Evolutionary conservation across 2,888 invertebrate species (phyloP), one percentile per base, ranked within the genome.

Genomic region (Odontocolon sp.): DNA sequence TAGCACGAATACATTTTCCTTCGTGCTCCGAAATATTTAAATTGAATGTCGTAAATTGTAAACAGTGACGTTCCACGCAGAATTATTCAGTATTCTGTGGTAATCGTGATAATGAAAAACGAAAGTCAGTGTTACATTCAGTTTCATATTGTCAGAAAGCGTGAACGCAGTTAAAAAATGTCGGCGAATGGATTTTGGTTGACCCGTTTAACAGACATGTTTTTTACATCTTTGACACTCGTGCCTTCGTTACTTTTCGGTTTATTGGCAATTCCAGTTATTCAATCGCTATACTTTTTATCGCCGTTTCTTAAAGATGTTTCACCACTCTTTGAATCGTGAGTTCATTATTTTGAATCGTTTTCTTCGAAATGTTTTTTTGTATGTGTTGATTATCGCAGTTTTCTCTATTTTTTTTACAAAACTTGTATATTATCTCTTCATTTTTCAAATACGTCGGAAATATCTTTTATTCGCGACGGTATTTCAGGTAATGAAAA

Each of bases 231-330:
- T 18, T 70, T 90, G 26, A 87, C 88, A 2, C 82, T 90, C 3
- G 79, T 90, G 11, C 90, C 89, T 2, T 88, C 88, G 2, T 36
- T 89, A 2, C 79, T 90, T 9, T 81, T 90, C 54, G 85, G 85
- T 4, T 64, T 87, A 26, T 80, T 90, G n/a, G 83, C 83, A 4
- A 82, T 87, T 47, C 89, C 89, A 2, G 83, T 80, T 18, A 83
- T 88, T 16, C 86, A 88, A 57, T 87, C 88, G 5, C 79, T 90
- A 21, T 89, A 88, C 78, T 82, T 83, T 45, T 84, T 90, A 3
- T 85, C 87, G 42, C 88, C 88, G 14, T 87, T 87, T 61, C 87
- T 87, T 75, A 81, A 84, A 56, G 86, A 86, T 38, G 64, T 79
- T 14, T 67, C 77, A 14, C 74, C 76, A 26, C 57, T 77, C 16